Conservation (phyloP, 2,113 vertebrate species). For the Turnix velox region DNA sequence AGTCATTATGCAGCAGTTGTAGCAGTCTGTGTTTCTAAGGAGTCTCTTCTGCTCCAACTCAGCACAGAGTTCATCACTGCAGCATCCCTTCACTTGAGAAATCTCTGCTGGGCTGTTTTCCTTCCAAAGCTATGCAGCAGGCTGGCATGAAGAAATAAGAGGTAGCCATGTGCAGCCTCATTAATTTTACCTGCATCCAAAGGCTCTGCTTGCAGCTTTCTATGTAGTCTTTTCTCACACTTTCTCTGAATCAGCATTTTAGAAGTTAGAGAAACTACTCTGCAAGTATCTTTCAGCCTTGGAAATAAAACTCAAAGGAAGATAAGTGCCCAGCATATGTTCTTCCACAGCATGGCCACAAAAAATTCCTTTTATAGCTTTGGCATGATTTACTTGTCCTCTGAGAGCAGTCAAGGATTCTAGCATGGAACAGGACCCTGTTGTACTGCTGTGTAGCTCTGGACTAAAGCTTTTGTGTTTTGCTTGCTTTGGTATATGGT, state of each 20-base stretch:
- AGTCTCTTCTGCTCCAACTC: not conserved
- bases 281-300: not conserved
- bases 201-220: not conserved
- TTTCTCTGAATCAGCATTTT: not conserved
- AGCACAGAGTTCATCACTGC: not conserved
- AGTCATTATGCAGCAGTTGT: not conserved
- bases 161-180: not conserved
- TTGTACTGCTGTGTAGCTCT: not conserved
- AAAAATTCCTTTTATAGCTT: not conserved
- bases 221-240: not conserved
- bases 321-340: not conserved
- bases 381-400: not conserved
- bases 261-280: not conserved
- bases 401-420: not conserved
- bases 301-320: not conserved
- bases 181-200: not conserved
- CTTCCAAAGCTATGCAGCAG: not conserved
- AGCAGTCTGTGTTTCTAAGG: not conserved
- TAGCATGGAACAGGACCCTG: not conserved
- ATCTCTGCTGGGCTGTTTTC: not conserved
- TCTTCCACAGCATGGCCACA: not conserved
- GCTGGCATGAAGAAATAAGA: not conserved
- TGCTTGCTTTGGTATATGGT: not conserved
- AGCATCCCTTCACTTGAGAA: not conserved
- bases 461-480: not conserved